A percentile compares a stretch with the other conserved stretches of the same genome.
These are phyloP conservation scores for Seriola aureovittata DNA, from an alignment of 2,113 vertebrate genomes.

Conservation along the genomic window DNA sequence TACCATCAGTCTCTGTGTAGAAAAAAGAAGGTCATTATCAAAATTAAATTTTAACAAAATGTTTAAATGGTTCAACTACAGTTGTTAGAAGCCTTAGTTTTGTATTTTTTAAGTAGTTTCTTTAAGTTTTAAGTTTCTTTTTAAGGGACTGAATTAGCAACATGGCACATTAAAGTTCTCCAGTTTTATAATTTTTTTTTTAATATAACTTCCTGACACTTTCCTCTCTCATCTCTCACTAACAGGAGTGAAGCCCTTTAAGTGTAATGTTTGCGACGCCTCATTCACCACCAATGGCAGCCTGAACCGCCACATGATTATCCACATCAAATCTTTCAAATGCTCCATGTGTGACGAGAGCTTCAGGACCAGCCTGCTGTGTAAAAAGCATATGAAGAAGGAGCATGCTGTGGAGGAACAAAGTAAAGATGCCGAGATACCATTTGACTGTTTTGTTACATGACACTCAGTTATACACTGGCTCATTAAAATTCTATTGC, in stretches of 20 bases:
- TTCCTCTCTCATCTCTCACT: constrained; percentile 1
- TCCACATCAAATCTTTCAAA: constrained; percentile 94
- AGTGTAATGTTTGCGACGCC: constrained; percentile 91
- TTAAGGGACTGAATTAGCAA: not conserved
- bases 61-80: not conserved
- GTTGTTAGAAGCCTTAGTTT: not conserved
- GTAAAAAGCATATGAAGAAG: constrained; percentile 95
- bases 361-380: constrained; percentile 93
- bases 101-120: not conserved
- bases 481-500: not conserved
- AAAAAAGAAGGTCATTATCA: not conserved
- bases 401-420: constrained; percentile 88
- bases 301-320: constrained; percentile 96
- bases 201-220: not conserved
- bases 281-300: constrained; percentile 98
- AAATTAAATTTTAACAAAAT: not conserved
- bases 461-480: not conserved
- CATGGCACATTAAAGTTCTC: not conserved
- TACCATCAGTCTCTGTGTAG: too few relatives aligned
- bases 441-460: not conserved
- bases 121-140: not conserved
- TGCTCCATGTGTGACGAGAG: constrained; percentile 94
- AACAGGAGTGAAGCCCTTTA: constrained; percentile 95
- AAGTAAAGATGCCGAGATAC: constrained; percentile 69
- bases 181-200: not conserved